Evolutionary conservation across 2,797 vertebrate species (phyloP).

Genomic region (Protosalanx chinensis): DNA sequence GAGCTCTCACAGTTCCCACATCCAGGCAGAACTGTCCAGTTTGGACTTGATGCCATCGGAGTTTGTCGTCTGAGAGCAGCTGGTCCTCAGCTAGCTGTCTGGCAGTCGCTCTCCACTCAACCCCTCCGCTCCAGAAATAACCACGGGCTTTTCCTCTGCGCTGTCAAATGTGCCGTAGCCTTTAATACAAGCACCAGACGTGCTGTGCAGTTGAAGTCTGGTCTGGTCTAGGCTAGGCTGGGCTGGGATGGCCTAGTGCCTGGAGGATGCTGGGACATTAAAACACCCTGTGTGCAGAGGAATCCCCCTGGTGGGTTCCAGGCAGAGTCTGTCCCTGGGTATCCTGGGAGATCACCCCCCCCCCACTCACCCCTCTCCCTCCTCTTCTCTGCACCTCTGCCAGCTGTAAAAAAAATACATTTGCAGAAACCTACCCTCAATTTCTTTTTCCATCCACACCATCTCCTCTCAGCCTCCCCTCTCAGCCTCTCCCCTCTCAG

Average conservation of each 20-base stretch:
- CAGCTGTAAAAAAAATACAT: slow-evolving; percentile 20
- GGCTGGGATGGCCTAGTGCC: slow-evolving; percentile 28
- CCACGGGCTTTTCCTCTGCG: slow-evolving; percentile 21
- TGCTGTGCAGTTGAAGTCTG: slow-evolving; percentile 28
- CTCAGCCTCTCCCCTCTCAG: background rate
- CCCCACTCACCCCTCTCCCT: background rate
- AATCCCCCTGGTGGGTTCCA: slow-evolving; percentile 52
- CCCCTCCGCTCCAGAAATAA: slow-evolving; percentile 46
- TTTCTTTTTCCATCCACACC: background rate
- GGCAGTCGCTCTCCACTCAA: slow-evolving; percentile 30
- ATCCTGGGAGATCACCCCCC: background rate
- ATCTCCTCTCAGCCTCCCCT: background rate
- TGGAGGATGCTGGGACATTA: slow-evolving; percentile 53
- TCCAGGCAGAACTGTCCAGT: background rate
- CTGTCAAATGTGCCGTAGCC: slow-evolving; percentile 39
- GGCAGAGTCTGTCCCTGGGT: slow-evolving; percentile 17
- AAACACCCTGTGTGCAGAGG: slow-evolving; percentile 52
- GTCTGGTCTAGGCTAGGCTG: background rate
- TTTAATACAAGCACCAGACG: slow-evolving; percentile 27
- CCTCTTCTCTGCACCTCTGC: background rate
- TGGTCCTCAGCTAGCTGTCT: slow-evolving; percentile 30
- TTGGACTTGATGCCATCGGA: slow-evolving; percentile 18
- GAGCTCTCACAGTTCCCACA: background rate
- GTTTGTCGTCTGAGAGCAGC: slow-evolving; percentile 27
- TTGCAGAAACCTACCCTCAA: slow-evolving; percentile 1